These are phyloP conservation scores for Bufo gargarizans DNA, from an alignment of 2,113 vertebrate genomes.

Conservation along the genomic window DNA sequence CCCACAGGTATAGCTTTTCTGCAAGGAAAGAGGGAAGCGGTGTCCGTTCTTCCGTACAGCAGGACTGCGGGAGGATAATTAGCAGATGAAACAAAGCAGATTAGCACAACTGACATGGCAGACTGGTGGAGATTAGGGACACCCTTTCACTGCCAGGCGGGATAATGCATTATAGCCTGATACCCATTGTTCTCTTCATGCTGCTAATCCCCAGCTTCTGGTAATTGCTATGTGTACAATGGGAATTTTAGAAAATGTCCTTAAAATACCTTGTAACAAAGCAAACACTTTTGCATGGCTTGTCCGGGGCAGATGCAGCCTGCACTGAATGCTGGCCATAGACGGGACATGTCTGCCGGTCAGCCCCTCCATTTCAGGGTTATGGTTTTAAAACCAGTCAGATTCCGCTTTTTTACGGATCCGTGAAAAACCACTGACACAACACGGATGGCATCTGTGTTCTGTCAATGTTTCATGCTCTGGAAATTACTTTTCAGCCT, in stretches of 20 bases:
- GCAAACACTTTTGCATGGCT: not conserved
- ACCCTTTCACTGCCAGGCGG: conserved; percentile 34
- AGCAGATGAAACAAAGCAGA: conserved; percentile 50
- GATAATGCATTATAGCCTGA: conserved; percentile 2
- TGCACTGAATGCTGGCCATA: too few relatives aligned
- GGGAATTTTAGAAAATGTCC: not conserved
- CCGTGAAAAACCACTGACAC: too few relatives aligned
- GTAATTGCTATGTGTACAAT: conserved; percentile 5
- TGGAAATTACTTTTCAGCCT: too few relatives aligned
- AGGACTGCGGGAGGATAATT: conserved; percentile 34
- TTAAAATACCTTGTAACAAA: not conserved
- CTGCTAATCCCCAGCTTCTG: not conserved
- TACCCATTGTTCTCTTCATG: conserved; percentile 1
- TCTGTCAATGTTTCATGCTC: too few relatives aligned
- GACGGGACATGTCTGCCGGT: too few relatives aligned
- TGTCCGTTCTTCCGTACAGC: not conserved
- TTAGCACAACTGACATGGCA: conserved; percentile 23
- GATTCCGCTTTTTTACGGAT: too few relatives aligned
- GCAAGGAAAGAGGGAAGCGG: not conserved
- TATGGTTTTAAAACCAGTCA: too few relatives aligned
- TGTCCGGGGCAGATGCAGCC: not conserved
- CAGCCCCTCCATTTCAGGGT: too few relatives aligned
- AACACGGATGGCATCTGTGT: too few relatives aligned
- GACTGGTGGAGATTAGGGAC: not conserved
- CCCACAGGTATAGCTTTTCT: not conserved